Conservation (phyloP, 2,113 vertebrate genomes). For the Glaucidium brasilianum region DNA sequence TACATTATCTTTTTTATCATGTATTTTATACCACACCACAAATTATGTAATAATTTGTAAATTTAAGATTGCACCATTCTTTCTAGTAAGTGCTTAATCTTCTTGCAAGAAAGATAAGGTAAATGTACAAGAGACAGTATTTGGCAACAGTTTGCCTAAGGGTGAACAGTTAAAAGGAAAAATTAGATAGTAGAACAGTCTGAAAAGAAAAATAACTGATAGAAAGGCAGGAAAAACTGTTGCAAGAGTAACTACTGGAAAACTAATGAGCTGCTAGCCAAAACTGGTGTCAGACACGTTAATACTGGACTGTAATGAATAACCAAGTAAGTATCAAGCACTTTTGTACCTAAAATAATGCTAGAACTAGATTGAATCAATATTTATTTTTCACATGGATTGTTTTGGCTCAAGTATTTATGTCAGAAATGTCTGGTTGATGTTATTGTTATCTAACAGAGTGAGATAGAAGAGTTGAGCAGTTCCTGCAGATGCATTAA, state of each 20-base stretch:
- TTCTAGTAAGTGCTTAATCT: neutral
- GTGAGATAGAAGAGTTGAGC: neutral
- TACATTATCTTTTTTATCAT: neutral
- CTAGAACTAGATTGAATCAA: neutral
- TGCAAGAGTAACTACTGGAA: neutral
- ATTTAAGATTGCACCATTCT: neutral
- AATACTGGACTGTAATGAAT: neutral
- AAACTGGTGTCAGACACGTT: neutral
- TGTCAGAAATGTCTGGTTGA: neutral
- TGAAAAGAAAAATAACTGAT: neutral
- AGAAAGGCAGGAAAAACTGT: neutral
- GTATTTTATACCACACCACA: neutral
- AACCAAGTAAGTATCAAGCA: neutral
- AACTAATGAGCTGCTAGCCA: neutral
- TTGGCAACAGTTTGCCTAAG: neutral
- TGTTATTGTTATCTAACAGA: neutral
- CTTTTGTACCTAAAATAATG: neutral
- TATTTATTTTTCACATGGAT: neutral
- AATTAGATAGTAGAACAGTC: neutral
- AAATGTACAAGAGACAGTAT: neutral
- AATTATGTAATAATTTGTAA: neutral
- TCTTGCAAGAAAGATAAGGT: neutral
- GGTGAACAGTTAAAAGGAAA: neutral
- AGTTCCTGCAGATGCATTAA: neutral
- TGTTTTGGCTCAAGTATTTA: neutral